Conservation (phyloP, 2,888 invertebrate species). For the Lasioglossum figueresi region DNA sequence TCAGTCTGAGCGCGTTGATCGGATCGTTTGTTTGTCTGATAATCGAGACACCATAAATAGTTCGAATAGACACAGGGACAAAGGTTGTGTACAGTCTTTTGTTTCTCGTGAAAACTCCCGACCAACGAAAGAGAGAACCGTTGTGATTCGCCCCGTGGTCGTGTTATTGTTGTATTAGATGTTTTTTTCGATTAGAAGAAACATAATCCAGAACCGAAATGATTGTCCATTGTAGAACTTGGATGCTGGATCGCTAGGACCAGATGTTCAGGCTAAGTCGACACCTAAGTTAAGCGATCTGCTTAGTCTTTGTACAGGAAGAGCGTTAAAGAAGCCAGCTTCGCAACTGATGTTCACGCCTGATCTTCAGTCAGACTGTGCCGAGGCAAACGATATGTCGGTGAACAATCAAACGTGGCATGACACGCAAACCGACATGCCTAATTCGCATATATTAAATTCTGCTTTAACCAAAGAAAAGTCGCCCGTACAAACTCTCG, state of each 20-base stretch:
- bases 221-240: slow-evolving; percentile 79
- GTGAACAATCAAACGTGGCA: slow-evolving; percentile 78
- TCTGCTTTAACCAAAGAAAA: slow-evolving; percentile 79
- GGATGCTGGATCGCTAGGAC: slow-evolving; percentile 80
- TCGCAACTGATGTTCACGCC: slow-evolving; percentile 78
- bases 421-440: slow-evolving; percentile 76
- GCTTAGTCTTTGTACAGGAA: slow-evolving; percentile 77
- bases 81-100: slow-evolving; percentile 25
- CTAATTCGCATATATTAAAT: slow-evolving; percentile 78
- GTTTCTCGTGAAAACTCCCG: neutral
- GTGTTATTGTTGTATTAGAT: slow-evolving; percentile 39
- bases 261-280: slow-evolving; percentile 79
- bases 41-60: neutral
- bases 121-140: neutral
- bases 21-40: neutral
- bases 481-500: slow-evolving; percentile 76
- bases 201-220: slow-evolving; percentile 73
- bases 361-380: slow-evolving; percentile 81
- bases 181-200: slow-evolving; percentile 57
- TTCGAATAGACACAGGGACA: slow-evolving; percentile 33
- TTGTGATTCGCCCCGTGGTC: slow-evolving; percentile 19
- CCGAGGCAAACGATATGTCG: slow-evolving; percentile 78
- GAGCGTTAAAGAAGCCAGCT: slow-evolving; percentile 78
- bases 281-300: slow-evolving; percentile 79
- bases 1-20: slow-evolving; percentile 8